Base-by-base conservation (phyloP, 2,888 invertebrate genomes). In the Nomada goodeniana region DNA sequence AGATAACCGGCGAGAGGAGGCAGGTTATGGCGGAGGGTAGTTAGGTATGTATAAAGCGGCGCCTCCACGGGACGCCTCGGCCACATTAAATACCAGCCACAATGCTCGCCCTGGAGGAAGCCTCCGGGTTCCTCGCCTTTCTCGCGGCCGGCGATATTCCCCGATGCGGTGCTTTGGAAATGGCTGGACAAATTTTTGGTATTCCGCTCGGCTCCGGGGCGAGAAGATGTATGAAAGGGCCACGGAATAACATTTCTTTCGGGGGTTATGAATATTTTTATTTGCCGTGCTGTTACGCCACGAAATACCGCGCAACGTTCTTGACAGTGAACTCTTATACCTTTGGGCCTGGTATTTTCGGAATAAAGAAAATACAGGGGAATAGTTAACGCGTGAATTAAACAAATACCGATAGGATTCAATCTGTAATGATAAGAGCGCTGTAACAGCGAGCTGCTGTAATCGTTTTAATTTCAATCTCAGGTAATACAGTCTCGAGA, bases 31-130 rank as follows among this genome's bases (percentile, higher is more conserved):
- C 68, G 36, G 59, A 55, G 63, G 73, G 69, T 82, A 80, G 77
- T 84, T 76, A 74, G 50, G 76, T 85, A 85, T 82, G 74, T 75
- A 80, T 75, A 77, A 85, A 69, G 86, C 81, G 70, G 59, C 70
- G 85, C 81, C 76, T 80, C 76, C 44, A 55, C 29, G 76, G 82
- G 60, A 83, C 74, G 72, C 73, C 74, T 81, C 63, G 72, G 76
- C 67, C 70, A 76, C 67, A 70, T 81, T 81, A 76, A 81, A 70
- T 70, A 74, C 63, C 44, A 44, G 53, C 60, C 57, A 74, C 74
- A 81, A 74, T 83, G 76, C 76, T 69, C 52, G 57, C 15, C 63
- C 52, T 23, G n/a, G 26, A 18, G 47, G 50, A 61, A 55, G 26
- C 26, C 53, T 36, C 47, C 15, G 26, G 47, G 11, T 53, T 42